phyloP scores from a whole-genome alignment of 2,797 vertebrate genomes.

The Crocodylus rhombifer region DNA sequence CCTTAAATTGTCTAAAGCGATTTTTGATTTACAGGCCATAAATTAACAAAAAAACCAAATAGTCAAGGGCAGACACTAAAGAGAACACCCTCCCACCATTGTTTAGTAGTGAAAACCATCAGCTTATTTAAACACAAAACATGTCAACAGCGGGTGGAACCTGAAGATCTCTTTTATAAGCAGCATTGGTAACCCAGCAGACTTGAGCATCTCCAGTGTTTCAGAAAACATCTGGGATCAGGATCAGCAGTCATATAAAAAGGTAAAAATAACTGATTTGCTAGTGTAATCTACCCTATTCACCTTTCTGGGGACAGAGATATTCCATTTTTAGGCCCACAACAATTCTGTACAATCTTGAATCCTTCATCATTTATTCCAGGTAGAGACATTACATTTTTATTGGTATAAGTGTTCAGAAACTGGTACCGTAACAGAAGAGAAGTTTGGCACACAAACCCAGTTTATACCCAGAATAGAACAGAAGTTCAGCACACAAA shows the following conservation, averaged over 20 bases:
- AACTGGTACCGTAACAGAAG: no score
- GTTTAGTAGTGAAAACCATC: background rate
- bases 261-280: background rate
- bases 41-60: background rate
- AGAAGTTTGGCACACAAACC: no score
- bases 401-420: no score
- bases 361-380: background rate
- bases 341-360: fast-evolving
- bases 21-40: background rate
- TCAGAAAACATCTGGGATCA: background rate
- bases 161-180: background rate
- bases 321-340: fast-evolving
- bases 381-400: no score
- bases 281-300: background rate
- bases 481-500: no score
- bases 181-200: background rate
- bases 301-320: background rate
- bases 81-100: background rate
- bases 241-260: background rate
- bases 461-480: no score
- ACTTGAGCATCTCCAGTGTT: background rate
- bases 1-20: background rate
- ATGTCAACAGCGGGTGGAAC: fast-evolving
- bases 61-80: background rate
- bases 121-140: background rate